These are phyloP conservation scores for Boloria selene DNA, from an alignment of 2,888 invertebrate species.

Conservation along the genomic window DNA sequence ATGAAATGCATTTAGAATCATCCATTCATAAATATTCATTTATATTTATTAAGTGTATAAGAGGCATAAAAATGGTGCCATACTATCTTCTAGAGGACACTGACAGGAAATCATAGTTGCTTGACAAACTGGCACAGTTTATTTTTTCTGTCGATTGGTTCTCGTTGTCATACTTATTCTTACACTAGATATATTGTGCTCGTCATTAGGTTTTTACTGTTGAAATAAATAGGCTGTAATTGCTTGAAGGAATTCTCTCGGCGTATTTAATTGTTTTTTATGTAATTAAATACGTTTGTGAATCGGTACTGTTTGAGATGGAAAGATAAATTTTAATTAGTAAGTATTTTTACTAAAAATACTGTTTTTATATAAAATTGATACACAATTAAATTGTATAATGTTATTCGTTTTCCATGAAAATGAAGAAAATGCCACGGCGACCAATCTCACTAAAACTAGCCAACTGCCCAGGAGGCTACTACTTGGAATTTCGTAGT, in stretches of 20 bases:
- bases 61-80: background rate
- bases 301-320: background rate
- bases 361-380: no score
- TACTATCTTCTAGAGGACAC: conserved; percentile 2
- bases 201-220: conserved; percentile 16
- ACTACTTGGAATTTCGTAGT: no score
- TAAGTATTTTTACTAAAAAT: no score
- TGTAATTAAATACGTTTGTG: conserved; percentile 16
- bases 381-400: no score
- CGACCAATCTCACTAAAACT: no score
- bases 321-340: background rate
- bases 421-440: no score
- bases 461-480: no score
- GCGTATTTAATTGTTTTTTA: conserved; percentile 23
- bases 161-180: conserved; percentile 46
- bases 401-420: no score
- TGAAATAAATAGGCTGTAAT: conserved; percentile 23
- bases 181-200: conserved; percentile 7
- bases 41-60: no score
- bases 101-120: background rate
- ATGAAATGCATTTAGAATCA: no score
- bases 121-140: background rate
- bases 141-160: conserved; percentile 49
- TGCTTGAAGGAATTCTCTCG: conserved; percentile 26
- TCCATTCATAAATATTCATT: no score